Base-by-base conservation (phyloP, 2,888 invertebrate species). In the Blera fallax region DNA sequence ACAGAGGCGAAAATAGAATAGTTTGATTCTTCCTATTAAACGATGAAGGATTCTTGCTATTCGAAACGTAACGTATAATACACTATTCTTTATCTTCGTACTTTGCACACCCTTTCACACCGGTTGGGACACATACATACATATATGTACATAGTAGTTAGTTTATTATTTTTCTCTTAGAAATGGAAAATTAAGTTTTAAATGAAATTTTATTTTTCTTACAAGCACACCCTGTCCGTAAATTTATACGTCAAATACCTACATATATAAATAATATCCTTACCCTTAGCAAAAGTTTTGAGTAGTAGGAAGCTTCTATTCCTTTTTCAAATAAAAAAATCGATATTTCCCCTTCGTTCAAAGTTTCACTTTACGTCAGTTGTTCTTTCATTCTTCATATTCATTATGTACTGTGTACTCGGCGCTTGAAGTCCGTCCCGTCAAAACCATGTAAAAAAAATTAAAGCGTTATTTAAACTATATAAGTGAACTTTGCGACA, bases 311-410 rank as follows among this genome's bases (percentile, higher is more conserved):
- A 74, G 67, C 67, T 76, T 45, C 10, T 43, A 45, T 37, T 65
- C 34, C 11, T 24, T 34, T 32, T 60, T 64, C 27, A 37, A 58
- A 37, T 48, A 50, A 14, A 52, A 69, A 76, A 76, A 81, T 81
- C 81, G 40, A 81, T 81, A 76, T 54, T 62, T 62, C 76, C 79
- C 78, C 81, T 76, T 76, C 67, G 52, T 76, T 81, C n/a, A 54
- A 62, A 34, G 62, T 62, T 69, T 16, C 21, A 24, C 29, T 27
- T 67, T 1, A 40, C 40, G 56, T 83, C 52, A 40, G 34, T 72
- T 45, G 45, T 24, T 48, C 18, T 67, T 79, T 67, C 29, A 37
- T 79, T 65, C 58, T 65, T 60, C 43, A 45, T 40, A 56, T 56
- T 79, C 72, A 72, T 56, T 64, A 27, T 60, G 48, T 37, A 58